Evolutionary conservation across 2,888 invertebrate genomes (phyloP).

Genomic region (Aphidius colemani): DNA sequence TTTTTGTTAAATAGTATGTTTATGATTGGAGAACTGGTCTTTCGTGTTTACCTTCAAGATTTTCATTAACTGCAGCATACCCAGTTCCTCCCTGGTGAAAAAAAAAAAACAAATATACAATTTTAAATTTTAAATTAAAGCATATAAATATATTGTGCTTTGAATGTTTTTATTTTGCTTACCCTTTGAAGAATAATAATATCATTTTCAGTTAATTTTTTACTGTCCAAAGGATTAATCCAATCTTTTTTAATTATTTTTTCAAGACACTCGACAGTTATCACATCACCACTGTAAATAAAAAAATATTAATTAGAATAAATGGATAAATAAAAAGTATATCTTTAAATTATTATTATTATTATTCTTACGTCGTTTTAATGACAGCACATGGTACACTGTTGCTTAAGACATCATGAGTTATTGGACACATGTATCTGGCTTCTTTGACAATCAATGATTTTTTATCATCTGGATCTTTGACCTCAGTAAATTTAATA

Average conservation of each 20-base stretch:
- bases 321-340: constrained; percentile 7
- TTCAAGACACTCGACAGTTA: constrained; percentile 95
- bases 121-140: constrained; percentile 6
- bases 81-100: constrained; percentile 87
- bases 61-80: constrained; percentile 84
- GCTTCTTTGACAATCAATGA: constrained; percentile 87
- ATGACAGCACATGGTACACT: constrained; percentile 93
- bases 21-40: constrained; percentile 84
- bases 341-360: constrained; percentile 10
- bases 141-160: constrained; percentile 14
- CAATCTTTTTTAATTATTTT: constrained; percentile 96
- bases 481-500: constrained; percentile 89
- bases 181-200: constrained; percentile 86
- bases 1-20: constrained; percentile 30
- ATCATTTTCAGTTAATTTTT: constrained; percentile 85
- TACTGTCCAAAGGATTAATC: constrained; percentile 90
- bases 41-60: constrained; percentile 81
- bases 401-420: constrained; percentile 93
- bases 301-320: constrained; percentile 24
- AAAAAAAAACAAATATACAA: constrained; percentile 7
- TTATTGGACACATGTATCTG: constrained; percentile 96
- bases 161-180: neutral
- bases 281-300: constrained; percentile 84
- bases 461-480: constrained; percentile 84
- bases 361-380: constrained; percentile 74